phyloP scores from a whole-genome alignment of 2,797 vertebrate genomes.

The Podarcis lilfordi region DNA sequence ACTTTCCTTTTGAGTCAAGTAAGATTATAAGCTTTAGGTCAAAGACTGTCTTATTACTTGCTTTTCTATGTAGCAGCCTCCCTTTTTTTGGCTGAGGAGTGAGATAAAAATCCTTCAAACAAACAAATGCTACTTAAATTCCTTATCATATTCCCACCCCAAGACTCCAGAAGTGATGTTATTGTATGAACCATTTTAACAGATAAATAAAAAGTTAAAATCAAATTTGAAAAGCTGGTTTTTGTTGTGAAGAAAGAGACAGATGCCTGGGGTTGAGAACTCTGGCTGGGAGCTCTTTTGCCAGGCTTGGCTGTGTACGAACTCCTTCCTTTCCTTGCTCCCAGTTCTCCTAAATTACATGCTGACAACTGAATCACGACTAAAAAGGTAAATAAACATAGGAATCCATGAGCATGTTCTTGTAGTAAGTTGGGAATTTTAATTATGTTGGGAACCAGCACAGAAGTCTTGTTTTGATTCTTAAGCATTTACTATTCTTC shows the following conservation, averaged over 20 bases:
- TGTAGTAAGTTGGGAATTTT: not conserved
- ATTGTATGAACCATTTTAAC: not conserved
- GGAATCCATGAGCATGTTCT: not conserved
- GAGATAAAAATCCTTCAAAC: too few species aligned
- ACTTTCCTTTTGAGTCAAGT: too few species aligned
- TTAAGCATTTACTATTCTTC: not conserved
- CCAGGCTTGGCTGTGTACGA: not conserved
- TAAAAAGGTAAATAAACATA: not conserved
- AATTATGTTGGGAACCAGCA: not conserved
- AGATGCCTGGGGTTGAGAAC: not conserved
- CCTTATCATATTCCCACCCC: not conserved
- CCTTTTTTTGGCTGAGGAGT: too few species aligned
- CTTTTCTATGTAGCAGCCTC: too few species aligned
- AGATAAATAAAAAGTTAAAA: not conserved
- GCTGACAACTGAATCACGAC: not conserved
- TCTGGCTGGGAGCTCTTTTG: not conserved
- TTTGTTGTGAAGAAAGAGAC: not conserved
- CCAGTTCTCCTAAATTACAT: not conserved
- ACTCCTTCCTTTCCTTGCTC: not conserved
- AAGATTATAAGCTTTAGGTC: too few species aligned
- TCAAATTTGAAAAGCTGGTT: not conserved
- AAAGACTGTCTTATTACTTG: too few species aligned
- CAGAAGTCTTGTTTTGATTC: not conserved
- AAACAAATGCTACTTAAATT: not conserved
- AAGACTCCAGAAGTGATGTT: not conserved